These are phyloP conservation scores for Trachelus iudaicus DNA, from an alignment of 2,888 invertebrate species.

Conservation along the genomic window DNA sequence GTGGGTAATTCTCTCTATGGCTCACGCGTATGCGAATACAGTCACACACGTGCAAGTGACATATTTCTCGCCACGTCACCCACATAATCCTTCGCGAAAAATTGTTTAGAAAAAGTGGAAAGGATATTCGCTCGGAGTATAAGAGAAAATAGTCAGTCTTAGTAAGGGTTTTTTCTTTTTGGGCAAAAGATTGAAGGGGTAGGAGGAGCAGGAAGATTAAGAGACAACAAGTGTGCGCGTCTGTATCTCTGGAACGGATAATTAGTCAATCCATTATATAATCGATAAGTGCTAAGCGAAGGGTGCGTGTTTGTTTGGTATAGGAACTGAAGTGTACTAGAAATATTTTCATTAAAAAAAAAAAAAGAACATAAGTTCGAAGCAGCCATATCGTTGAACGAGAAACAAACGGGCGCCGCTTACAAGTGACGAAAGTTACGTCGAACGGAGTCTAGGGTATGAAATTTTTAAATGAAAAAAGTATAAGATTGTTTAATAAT, in stretches of 20 bases:
- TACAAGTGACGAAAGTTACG: neutral
- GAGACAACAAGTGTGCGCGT: neutral
- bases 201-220: neutral
- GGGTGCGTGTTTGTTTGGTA: neutral
- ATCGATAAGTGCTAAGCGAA: neutral
- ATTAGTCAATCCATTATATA: neutral
- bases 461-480: neutral
- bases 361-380: neutral
- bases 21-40: neutral
- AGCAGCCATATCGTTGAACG: neutral
- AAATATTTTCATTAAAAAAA: neutral
- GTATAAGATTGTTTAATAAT: neutral
- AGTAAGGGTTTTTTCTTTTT: slow-evolving; percentile 1
- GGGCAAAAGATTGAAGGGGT: slow-evolving; percentile 34
- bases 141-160: slow-evolving; percentile 55
- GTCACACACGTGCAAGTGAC: neutral
- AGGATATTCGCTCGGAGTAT: slow-evolving; percentile 5
- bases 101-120: slow-evolving; percentile 10
- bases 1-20: neutral
- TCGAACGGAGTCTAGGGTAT: neutral
- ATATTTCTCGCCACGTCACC: neutral
- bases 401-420: neutral
- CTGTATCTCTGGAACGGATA: neutral
- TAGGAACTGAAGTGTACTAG: neutral
- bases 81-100: neutral